Evolutionary conservation across 2,113 vertebrate genomes (phyloP).

Genomic region (Cyanoderma ruficeps): DNA sequence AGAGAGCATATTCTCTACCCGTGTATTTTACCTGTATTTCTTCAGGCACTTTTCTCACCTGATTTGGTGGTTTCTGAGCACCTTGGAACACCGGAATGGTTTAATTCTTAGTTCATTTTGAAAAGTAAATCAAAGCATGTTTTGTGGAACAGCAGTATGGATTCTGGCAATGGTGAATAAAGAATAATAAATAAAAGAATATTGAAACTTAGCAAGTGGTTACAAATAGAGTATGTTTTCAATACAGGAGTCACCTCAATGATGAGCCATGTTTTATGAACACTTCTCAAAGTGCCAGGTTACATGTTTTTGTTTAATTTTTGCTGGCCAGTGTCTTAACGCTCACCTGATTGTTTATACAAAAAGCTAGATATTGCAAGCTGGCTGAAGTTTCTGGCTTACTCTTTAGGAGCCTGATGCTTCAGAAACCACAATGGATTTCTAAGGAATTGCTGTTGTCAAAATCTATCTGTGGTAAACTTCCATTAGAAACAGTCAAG

Average conservation of each 20-base stretch:
- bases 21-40: background rate
- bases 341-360: background rate
- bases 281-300: background rate
- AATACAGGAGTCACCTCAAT: rapidly evolving
- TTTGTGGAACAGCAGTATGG: background rate
- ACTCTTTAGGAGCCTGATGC: background rate
- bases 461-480: background rate
- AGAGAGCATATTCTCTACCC: background rate
- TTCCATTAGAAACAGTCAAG: background rate
- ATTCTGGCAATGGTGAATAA: background rate
- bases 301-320: background rate
- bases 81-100: background rate
- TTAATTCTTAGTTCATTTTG: background rate
- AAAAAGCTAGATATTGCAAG: background rate
- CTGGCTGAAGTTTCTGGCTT: background rate
- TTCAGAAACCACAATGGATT: background rate
- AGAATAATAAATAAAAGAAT: background rate
- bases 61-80: background rate
- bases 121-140: background rate
- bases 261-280: background rate
- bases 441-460: background rate
- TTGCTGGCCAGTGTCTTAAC: background rate
- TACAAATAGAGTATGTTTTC: background rate
- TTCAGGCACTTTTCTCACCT: background rate
- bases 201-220: background rate